phyloP scores from a whole-genome alignment of 2,113 vertebrate genomes.

The Oenanthe melanoleuca region DNA sequence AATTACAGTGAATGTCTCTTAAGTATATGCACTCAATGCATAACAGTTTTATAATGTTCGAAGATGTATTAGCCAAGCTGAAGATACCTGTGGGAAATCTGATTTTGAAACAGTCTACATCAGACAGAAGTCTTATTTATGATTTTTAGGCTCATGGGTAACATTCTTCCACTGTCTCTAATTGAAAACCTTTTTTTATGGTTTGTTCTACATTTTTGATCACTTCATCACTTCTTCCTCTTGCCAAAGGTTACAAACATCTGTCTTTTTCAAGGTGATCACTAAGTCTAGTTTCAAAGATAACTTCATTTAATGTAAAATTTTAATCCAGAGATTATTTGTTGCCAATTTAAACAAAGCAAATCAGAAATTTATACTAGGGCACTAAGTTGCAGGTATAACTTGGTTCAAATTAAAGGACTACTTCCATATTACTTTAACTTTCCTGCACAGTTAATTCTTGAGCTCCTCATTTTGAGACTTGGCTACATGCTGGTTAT shows the following conservation, averaged over 20 bases:
- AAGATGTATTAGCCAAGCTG: slow-evolving; percentile 1
- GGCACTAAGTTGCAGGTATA: background rate
- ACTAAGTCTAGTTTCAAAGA: background rate
- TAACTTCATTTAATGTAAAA: background rate
- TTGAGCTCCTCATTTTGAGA: background rate
- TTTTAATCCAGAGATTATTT: background rate
- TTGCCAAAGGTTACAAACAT: background rate
- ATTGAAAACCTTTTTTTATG: background rate
- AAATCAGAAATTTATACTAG: background rate
- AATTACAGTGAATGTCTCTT: background rate
- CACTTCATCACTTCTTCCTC: background rate
- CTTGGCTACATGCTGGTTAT: background rate
- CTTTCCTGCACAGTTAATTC: background rate
- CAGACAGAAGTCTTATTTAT: slow-evolving; percentile 10
- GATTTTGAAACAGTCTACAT: slow-evolving; percentile 2
- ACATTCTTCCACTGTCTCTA: background rate
- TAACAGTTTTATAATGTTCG: background rate
- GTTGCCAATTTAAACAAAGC: background rate
- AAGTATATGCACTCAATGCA: background rate
- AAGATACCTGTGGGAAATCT: slow-evolving; percentile 24
- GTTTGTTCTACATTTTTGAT: background rate
- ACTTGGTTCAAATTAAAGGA: background rate
- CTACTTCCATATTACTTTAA: background rate
- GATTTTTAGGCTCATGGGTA: slow-evolving; percentile 8
- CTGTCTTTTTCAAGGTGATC: background rate